These are phyloP conservation scores for Tenualosa ilisha DNA, from an alignment of 2,797 vertebrate genomes.

Conservation along the genomic window DNA sequence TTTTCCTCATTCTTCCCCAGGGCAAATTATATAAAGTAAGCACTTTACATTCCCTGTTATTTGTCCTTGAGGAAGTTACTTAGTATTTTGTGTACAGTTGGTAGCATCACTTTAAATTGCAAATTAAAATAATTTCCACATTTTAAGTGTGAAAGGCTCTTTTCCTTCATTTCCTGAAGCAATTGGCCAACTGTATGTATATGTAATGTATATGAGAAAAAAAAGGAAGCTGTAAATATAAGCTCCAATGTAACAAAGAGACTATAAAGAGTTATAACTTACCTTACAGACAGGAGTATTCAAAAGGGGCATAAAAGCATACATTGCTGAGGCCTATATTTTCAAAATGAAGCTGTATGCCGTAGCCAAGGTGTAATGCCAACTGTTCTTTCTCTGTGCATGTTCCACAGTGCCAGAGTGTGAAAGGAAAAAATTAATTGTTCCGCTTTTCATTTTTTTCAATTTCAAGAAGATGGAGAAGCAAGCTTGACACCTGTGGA, in stretches of 20 bases:
- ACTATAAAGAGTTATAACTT: neutral
- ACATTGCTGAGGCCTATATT: neutral
- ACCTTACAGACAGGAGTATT: neutral
- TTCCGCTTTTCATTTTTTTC: neutral
- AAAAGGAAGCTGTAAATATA: no score
- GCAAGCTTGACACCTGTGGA: neutral
- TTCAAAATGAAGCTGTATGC: neutral
- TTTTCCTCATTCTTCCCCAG: neutral
- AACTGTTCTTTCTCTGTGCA: neutral
- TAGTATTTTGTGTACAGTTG: no score
- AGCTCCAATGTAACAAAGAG: neutral
- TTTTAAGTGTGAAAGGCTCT: neutral
- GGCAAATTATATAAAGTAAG: neutral
- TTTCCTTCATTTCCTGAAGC: neutral
- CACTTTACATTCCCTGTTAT: neutral
- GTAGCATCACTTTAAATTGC: no score
- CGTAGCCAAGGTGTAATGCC: neutral
- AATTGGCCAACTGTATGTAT: neutral
- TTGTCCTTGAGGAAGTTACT: neutral
- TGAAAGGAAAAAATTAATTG: neutral
- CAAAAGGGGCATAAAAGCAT: neutral
- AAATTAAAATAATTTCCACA: no score
- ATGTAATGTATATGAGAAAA: no score
- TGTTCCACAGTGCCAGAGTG: neutral
- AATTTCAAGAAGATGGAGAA: neutral